Conservation (phyloP, 2,888 invertebrate genomes). For the Tridacna gigas region DNA sequence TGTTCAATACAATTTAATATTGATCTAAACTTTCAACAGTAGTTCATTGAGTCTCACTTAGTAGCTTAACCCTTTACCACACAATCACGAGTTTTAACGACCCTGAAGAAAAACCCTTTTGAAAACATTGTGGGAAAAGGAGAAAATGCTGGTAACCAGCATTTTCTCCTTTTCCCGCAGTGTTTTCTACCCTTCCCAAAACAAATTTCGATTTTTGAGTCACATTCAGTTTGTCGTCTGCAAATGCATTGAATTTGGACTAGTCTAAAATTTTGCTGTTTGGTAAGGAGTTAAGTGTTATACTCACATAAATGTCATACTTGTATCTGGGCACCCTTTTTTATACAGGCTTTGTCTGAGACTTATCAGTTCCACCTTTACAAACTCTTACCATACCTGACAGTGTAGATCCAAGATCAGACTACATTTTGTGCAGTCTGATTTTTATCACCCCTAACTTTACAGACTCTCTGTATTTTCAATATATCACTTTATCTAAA, state of each 20-base stretch:
- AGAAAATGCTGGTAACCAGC: constrained; percentile 2
- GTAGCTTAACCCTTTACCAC: background rate
- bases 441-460: too few species aligned
- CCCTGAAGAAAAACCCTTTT: background rate
- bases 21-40: too few species aligned
- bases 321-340: too few species aligned
- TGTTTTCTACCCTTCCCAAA: background rate
- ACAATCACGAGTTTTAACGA: background rate
- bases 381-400: too few species aligned
- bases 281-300: background rate
- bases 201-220: background rate
- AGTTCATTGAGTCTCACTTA: too few species aligned
- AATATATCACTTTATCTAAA: too few species aligned
- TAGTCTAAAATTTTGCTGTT: background rate
- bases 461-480: too few species aligned
- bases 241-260: background rate
- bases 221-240: background rate
- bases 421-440: too few species aligned
- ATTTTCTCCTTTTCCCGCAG: constrained; percentile 20
- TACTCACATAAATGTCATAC: background rate
- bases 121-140: constrained; percentile 5
- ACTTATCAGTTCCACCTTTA: too few species aligned
- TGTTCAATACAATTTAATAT: too few species aligned
- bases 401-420: too few species aligned
- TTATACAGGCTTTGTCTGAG: too few species aligned